Conservation (phyloP, 2,888 invertebrate genomes). For the Leucophenga maculata region DNA sequence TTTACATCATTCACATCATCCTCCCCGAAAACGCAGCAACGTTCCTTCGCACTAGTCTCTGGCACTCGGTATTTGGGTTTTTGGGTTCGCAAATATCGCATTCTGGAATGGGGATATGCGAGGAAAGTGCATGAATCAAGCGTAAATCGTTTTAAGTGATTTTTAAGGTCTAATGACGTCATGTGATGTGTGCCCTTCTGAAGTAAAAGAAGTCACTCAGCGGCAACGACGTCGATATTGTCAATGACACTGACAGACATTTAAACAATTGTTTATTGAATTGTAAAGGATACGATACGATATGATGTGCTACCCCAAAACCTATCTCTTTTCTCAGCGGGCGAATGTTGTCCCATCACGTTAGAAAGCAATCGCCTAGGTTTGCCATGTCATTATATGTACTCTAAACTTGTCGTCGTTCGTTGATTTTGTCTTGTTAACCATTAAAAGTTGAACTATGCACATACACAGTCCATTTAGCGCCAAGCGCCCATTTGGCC, state of each 20-base stretch:
- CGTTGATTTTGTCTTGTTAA: conserved; percentile 53
- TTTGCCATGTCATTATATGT: conserved; percentile 9
- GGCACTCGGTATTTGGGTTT: conserved; percentile 40
- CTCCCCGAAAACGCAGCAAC: no score
- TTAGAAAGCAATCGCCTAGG: neutral
- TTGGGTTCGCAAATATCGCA: conserved; percentile 7
- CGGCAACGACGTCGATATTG: neutral
- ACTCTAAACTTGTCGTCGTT: neutral
- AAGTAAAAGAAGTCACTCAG: conserved; percentile 34
- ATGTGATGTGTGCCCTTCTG: conserved; percentile 30
- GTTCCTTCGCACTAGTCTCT: no score
- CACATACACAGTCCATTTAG: conserved; percentile 50
- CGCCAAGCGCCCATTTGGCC: conserved; percentile 9
- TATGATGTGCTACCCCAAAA: neutral
- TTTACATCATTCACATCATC: conserved; percentile 39
- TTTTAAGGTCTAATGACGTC: conserved; percentile 63
- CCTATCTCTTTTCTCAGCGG: no score
- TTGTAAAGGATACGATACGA: conserved; percentile 48
- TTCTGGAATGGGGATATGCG: neutral
- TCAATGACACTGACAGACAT: conserved; percentile 31
- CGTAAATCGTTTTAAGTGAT: conserved; percentile 65
- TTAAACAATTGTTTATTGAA: conserved; percentile 66
- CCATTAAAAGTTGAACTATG: conserved; percentile 58
- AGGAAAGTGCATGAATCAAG: conserved; percentile 57
- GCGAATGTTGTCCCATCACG: neutral